Evolutionary conservation across 2,113 vertebrate species (phyloP).

Genomic region (Apeltes quadracus): DNA sequence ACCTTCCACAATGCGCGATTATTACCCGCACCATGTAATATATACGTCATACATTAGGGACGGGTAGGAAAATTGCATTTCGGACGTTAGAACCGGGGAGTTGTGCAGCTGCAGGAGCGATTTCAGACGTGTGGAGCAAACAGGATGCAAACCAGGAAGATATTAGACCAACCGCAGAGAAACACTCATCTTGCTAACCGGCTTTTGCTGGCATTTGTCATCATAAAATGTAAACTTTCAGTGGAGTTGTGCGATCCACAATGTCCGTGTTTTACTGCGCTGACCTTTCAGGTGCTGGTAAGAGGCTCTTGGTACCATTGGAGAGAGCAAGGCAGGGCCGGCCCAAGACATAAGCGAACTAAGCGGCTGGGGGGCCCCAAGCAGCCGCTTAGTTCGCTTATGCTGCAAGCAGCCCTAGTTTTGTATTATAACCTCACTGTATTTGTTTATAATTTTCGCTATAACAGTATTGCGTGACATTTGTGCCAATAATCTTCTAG

Average conservation of each 20-base stretch:
- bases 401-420: no score
- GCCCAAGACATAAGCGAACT: no score
- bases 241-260: constrained; percentile 60
- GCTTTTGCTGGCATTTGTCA: not conserved
- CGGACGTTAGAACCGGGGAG: not conserved
- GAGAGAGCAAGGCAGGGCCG: not conserved
- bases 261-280: constrained; percentile 38
- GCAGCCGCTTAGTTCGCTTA: no score
- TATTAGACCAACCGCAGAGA: not conserved
- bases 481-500: no score
- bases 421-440: no score
- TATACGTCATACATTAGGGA: constrained; percentile 49
- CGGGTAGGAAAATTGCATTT: not conserved
- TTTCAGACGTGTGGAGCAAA: not conserved
- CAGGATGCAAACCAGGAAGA: not conserved
- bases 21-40: constrained; percentile 60
- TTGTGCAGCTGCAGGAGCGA: constrained; percentile 26
- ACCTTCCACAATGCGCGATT: constrained; percentile 70
- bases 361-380: no score
- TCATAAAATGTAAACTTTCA: not conserved
- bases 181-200: not conserved
- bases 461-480: no score
- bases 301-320: not conserved
- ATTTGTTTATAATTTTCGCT: no score
- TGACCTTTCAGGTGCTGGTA: not conserved